Conservation (phyloP, 2,888 invertebrate species). For the Elysia crispata region DNA sequence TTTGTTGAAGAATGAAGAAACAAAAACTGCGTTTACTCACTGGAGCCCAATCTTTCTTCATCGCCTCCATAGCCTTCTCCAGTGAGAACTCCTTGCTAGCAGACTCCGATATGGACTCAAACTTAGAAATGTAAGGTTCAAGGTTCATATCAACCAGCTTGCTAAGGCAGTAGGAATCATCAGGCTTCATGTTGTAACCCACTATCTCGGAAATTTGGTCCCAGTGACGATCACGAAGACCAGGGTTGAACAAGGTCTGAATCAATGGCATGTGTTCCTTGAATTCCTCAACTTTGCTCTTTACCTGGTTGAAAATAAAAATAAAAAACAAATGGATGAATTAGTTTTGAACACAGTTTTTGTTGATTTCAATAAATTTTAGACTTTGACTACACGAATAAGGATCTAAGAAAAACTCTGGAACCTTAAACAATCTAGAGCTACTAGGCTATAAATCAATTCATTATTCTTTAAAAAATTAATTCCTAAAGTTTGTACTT, state of each 20-base stretch:
- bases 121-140: slow-evolving; percentile 89
- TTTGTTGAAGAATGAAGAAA: too few species aligned
- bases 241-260: slow-evolving; percentile 94
- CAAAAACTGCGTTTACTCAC: too few species aligned
- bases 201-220: slow-evolving; percentile 95
- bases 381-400: too few species aligned
- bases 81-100: slow-evolving; percentile 97
- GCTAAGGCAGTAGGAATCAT: slow-evolving; percentile 86
- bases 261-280: slow-evolving; percentile 89
- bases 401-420: too few species aligned
- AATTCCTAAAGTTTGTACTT: too few species aligned
- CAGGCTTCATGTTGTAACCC: slow-evolving; percentile 92
- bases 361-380: neutral
- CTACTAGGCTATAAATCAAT: too few species aligned
- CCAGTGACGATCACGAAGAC: slow-evolving; percentile 88
- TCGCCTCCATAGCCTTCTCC: slow-evolving; percentile 91
- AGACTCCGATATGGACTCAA: slow-evolving; percentile 94
- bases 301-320: slow-evolving; percentile 80
- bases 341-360: neutral
- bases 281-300: slow-evolving; percentile 89
- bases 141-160: slow-evolving; percentile 92
- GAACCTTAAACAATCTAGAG: too few species aligned
- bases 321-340: slow-evolving; percentile 11
- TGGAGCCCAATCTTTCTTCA: slow-evolving; percentile 91
- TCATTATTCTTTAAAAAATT: too few species aligned